Evolutionary conservation across 2,797 vertebrate species (phyloP).

Genomic region (Macroramphosus scolopax): DNA sequence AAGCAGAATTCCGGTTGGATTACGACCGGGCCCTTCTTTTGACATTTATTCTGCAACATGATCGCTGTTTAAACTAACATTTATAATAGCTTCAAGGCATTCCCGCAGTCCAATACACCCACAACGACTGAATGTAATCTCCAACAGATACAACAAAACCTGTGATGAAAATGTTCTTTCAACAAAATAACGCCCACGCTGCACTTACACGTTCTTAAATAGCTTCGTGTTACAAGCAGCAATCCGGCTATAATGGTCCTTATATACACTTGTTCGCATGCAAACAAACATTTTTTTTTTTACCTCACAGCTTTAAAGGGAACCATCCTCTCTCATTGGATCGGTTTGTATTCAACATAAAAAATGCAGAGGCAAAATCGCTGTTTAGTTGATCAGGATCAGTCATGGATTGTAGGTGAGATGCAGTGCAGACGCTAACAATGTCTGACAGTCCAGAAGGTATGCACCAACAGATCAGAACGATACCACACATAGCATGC

Average conservation of each 20-base stretch:
- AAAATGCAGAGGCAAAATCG: too few species aligned
- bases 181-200: conserved; percentile 37
- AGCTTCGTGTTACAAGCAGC: conserved; percentile 15
- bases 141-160: conserved; percentile 11
- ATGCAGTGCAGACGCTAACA: too few species aligned
- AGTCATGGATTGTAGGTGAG: too few species aligned
- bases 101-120: conserved; percentile 20
- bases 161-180: conserved; percentile 26
- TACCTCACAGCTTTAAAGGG: too few species aligned
- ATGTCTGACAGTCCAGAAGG: too few species aligned
- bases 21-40: background rate
- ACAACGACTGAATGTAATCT: conserved; percentile 25
- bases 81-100: conserved; percentile 3
- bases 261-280: too few species aligned
- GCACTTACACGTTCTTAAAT: conserved; percentile 42
- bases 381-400: too few species aligned
- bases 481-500: too few species aligned
- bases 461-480: too few species aligned
- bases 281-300: too few species aligned
- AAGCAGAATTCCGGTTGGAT: background rate
- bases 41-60: background rate
- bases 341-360: background rate
- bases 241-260: conserved; percentile 6
- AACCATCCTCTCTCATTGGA: background rate
- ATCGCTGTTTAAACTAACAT: conserved; percentile 2